These are phyloP conservation scores for Polypedilum pembai DNA, from an alignment of 1,140 invertebrate species.

Conservation along the genomic window DNA sequence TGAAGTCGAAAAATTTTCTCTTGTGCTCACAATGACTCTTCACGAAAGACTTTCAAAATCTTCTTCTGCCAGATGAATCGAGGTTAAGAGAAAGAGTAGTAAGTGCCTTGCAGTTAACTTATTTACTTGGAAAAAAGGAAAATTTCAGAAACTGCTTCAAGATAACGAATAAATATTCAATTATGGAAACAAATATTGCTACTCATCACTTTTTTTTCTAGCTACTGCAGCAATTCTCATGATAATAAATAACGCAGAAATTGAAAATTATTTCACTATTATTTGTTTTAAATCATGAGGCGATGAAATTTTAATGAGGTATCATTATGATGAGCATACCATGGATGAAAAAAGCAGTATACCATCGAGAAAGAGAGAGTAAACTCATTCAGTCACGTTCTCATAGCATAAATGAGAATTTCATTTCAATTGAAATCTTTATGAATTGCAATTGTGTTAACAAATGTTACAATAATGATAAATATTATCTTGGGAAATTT, in stretches of 20 bases:
- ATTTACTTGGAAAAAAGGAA: too few relatives aligned
- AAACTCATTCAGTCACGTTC: neutral
- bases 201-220: neutral
- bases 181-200: neutral
- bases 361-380: too few relatives aligned
- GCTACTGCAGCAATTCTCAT: too few relatives aligned
- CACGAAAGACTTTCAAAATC: too few relatives aligned
- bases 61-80: too few relatives aligned
- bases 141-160: neutral
- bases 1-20: neutral
- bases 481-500: slow-evolving; percentile 12
- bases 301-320: slow-evolving; percentile 13
- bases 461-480: slow-evolving; percentile 2
- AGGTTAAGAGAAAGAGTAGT: too few relatives aligned
- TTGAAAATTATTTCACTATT: neutral
- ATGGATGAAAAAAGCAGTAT: too few relatives aligned
- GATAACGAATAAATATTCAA: neutral
- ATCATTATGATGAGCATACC: too few relatives aligned
- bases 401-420: neutral
- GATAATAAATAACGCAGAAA: too few relatives aligned
- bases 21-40: neutral
- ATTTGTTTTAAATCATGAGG: neutral
- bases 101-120: too few relatives aligned
- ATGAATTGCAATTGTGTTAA: neutral
- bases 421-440: neutral